Base-by-base conservation (phyloP, 2,113 vertebrate species). In the Chascanopsetta lugubris region DNA sequence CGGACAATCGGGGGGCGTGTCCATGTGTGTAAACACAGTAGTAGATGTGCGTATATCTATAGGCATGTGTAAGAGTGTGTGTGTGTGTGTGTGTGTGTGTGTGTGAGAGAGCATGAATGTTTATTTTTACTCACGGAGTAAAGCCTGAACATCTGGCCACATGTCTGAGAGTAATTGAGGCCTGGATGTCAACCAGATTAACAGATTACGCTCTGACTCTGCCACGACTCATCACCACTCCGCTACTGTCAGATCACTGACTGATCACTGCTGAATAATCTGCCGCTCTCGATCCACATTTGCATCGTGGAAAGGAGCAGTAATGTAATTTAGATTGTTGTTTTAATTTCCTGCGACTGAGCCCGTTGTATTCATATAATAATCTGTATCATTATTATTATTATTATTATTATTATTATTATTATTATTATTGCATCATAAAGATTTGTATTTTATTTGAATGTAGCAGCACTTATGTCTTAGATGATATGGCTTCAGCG, bases 101-200 rank as follows among this genome's bases (percentile, higher is more conserved):
- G 25, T n/a, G 30, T 42, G 29, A 45, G 18, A 57, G 57, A 26
- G 13, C 9, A 2, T 42, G 17, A 7, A 1, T 24, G 48, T 18
- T 24, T 48, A 26, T 25, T 51, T 27, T 10, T 29, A 29, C 47
- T 47, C 45, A 4, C 45, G 11, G n/a, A 46, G 43, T 11, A 13
- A 6, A 47, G 46, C 58, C 64, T 42, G 24, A 70, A 86, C 87
- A 87, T 86, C 85, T 87, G 87, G 72, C 72, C 76, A 72, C 67
- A 72, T 82, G 67, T 83, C 8, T 48, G 57, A 30, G 51, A 63
- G 73, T 73, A 73, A 75, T 22, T 73, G 61, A 76, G 56, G 61
- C 48, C 69, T 75, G 64, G 75, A 26, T 49, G 20, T 17, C 25
- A 49, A 49, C 43, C 67, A 79, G 63, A 69, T 87, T 49, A 83